phyloP scores from a whole-genome alignment of 1,140 invertebrate genomes.

The Lordiphosa mommai region DNA sequence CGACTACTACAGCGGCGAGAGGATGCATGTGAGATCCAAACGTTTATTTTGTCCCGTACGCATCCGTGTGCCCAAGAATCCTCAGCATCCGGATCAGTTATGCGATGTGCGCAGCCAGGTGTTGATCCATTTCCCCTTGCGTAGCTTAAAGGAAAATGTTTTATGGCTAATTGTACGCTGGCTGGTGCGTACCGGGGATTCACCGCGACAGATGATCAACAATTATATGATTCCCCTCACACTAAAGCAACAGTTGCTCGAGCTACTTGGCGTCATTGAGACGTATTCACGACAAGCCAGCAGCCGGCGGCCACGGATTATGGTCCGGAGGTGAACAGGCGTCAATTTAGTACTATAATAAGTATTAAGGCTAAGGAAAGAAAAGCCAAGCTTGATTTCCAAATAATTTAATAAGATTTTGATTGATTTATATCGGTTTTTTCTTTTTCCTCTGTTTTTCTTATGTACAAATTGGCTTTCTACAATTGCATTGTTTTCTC shows the following conservation, averaged over 20 bases:
- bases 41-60: conserved; percentile 69
- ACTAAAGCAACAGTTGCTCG: conserved; percentile 53
- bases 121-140: conserved; percentile 64
- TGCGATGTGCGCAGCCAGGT: conserved; percentile 57
- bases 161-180: conserved; percentile 51
- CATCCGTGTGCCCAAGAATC: conserved; percentile 51
- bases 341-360: conserved; percentile 1
- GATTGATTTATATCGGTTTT: conserved; percentile 55
- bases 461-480: conserved; percentile 73
- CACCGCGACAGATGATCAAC: conserved; percentile 28
- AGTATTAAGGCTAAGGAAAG: conserved; percentile 17
- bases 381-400: conserved; percentile 55
- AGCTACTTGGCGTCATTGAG: conserved; percentile 39
- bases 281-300: conserved; percentile 36
- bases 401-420: conserved; percentile 69
- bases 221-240: conserved; percentile 46
- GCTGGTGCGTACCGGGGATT: conserved; percentile 33
- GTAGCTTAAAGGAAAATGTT: conserved; percentile 51
- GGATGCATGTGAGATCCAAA: conserved; percentile 78
- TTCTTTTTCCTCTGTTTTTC: conserved; percentile 30
- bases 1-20: conserved; percentile 83
- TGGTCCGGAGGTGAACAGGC: conserved; percentile 3
- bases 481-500: conserved; percentile 66
- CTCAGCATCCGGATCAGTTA: conserved; percentile 37
- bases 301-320: conserved; percentile 17